A percentile compares a stretch with the other conserved stretches of the same genome.
Evolutionary conservation across 2,797 vertebrate genomes (phyloP).

Genomic region (Crypturellus tataupa): DNA sequence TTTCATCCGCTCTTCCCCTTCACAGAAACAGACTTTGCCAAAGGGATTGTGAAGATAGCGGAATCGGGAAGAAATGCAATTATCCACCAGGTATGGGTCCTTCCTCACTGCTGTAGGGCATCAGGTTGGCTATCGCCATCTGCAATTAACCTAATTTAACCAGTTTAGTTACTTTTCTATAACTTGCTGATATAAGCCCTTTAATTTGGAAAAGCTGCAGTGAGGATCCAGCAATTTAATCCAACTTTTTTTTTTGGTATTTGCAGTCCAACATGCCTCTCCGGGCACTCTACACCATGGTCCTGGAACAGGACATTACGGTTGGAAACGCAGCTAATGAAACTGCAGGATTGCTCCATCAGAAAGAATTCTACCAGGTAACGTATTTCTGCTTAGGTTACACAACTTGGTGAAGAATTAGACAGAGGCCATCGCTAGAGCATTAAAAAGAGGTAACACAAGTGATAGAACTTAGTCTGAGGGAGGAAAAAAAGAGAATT

Average conservation of each 20-base stretch:
- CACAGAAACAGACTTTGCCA: constrained; percentile 92
- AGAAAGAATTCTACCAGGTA: constrained; percentile 91
- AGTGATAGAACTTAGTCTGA: too few relatives aligned
- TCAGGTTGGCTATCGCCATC: background rate
- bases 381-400: background rate
- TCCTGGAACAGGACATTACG: constrained; percentile 90
- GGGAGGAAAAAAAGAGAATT: rapidly evolving
- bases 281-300: constrained; percentile 87
- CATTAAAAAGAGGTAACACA: background rate
- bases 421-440: background rate
- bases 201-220: background rate
- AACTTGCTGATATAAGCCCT: background rate
- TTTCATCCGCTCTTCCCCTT: background rate
- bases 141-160: background rate
- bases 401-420: too few relatives aligned
- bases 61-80: constrained; percentile 85
- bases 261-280: constrained; percentile 90
- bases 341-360: constrained; percentile 83
- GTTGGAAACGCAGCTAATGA: constrained; percentile 80
- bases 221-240: rapidly evolving
- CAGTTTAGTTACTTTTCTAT: rapidly evolving
- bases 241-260: background rate
- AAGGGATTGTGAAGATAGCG: constrained; percentile 87
- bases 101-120: background rate
- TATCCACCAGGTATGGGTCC: constrained; percentile 85